A percentile compares a stretch with the other conserved stretches of the same genome.
These are phyloP conservation scores for Abscondita cerata DNA, from an alignment of 2,888 invertebrate species.

Conservation along the genomic window DNA sequence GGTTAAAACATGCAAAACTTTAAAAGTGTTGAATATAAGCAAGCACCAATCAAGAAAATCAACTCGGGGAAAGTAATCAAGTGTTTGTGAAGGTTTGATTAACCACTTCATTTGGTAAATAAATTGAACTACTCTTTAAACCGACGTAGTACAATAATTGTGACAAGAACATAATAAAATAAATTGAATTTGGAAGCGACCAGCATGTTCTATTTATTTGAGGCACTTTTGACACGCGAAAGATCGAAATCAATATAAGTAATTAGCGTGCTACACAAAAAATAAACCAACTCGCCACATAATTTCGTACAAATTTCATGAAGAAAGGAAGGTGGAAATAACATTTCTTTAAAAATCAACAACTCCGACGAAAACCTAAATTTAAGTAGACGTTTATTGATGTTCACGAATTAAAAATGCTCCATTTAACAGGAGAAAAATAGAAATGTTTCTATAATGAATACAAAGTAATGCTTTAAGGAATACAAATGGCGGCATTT, in stretches of 20 bases:
- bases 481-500: constrained; percentile 23
- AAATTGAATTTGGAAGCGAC: constrained; percentile 36
- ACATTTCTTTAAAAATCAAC: constrained; percentile 29
- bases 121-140: constrained; percentile 43
- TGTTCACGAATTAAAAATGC: constrained; percentile 33
- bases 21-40: constrained; percentile 22
- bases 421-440: constrained; percentile 35
- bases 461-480: constrained; percentile 23
- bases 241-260: too few species aligned
- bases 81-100: constrained; percentile 47
- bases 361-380: constrained; percentile 41
- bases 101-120: constrained; percentile 49
- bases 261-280: too few species aligned
- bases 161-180: constrained; percentile 40
- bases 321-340: not conserved
- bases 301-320: too few species aligned
- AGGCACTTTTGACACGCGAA: too few species aligned
- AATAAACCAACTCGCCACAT: too few species aligned
- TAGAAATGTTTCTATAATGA: constrained; percentile 32
- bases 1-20: constrained; percentile 1
- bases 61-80: constrained; percentile 41
- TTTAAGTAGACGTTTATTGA: constrained; percentile 37
- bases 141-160: constrained; percentile 44
- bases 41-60: constrained; percentile 29
- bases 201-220: too few species aligned